Conservation (phyloP, 2,888 invertebrate genomes). For the Drosophila austrosaltans region DNA sequence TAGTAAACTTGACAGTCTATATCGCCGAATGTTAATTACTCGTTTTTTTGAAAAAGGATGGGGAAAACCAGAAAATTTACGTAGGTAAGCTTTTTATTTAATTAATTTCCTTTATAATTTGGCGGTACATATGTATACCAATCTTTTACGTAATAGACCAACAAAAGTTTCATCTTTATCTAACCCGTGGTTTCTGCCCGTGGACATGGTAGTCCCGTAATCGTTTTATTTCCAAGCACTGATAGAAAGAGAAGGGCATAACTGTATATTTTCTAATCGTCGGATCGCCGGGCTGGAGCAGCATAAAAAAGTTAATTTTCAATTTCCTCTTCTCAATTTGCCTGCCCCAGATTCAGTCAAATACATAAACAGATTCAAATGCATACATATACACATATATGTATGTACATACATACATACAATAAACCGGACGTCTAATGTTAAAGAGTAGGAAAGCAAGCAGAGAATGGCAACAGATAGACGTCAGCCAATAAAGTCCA, state of each 20-base stretch:
- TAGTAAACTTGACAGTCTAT: slow-evolving; percentile 90
- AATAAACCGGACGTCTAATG: background rate
- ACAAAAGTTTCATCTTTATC: slow-evolving; percentile 8
- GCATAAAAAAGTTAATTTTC: background rate
- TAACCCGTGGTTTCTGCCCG: background rate
- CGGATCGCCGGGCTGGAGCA: background rate
- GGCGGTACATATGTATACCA: slow-evolving; percentile 8
- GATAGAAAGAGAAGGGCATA: background rate
- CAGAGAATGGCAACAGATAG: too few relatives aligned
- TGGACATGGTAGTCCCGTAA: background rate
- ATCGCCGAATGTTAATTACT: slow-evolving; percentile 93
- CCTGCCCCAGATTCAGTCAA: background rate
- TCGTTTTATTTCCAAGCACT: background rate
- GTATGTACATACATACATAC: background rate
- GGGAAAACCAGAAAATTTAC: slow-evolving; percentile 96
- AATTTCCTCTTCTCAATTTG: background rate
- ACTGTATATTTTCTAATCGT: background rate
- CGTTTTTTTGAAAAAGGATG: slow-evolving; percentile 98
- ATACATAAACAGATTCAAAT: background rate
- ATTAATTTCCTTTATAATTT: background rate
- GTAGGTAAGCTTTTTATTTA: slow-evolving; percentile 86
- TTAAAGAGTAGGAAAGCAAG: too few relatives aligned
- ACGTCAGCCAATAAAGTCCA: too few relatives aligned
- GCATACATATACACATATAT: background rate
- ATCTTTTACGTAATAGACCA: slow-evolving; percentile 40